Conservation (phyloP, 2,113 vertebrate species). For the Mustela lutreola region DNA sequence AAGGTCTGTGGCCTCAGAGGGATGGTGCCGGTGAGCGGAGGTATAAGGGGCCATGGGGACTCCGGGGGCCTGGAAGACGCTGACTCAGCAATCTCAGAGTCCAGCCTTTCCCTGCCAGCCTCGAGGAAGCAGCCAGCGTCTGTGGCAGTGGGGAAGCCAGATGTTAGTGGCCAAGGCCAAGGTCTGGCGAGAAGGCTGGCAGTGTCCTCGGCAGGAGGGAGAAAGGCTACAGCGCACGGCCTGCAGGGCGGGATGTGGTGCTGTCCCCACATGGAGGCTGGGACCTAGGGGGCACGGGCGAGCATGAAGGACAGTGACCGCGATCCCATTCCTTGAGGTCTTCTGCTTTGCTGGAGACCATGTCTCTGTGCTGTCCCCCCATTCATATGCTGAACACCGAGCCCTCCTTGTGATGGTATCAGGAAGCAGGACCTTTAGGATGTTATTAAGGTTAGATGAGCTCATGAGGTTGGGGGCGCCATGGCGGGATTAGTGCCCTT, state of each 20-base stretch:
- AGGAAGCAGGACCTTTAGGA: not conserved
- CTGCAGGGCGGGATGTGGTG: rapidly evolving
- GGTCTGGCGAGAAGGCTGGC: rapidly evolving
- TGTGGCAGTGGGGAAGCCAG: no score
- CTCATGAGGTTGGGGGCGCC: rapidly evolving
- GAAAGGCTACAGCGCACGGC: rapidly evolving
- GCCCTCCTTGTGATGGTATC: no score
- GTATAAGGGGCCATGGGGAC: not conserved
- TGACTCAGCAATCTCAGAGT: rapidly evolving
- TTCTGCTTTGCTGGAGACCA: rapidly evolving
- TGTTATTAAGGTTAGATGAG: not conserved
- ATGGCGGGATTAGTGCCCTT: not conserved
- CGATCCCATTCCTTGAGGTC: rapidly evolving
- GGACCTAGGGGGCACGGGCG: rapidly evolving
- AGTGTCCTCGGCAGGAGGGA: not conserved
- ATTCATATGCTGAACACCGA: rapidly evolving
- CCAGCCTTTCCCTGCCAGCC: not conserved
- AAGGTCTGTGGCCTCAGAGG: not conserved
- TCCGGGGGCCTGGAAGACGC: rapidly evolving
- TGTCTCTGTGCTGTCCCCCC: rapidly evolving
- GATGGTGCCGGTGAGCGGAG: not conserved
- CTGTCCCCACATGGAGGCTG: no score
- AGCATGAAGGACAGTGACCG: rapidly evolving
- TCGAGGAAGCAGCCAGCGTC: not conserved
- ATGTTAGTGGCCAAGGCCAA: not conserved